phyloP scores from a whole-genome alignment of 2,797 vertebrate species.

The Diglossa cyanea region DNA sequence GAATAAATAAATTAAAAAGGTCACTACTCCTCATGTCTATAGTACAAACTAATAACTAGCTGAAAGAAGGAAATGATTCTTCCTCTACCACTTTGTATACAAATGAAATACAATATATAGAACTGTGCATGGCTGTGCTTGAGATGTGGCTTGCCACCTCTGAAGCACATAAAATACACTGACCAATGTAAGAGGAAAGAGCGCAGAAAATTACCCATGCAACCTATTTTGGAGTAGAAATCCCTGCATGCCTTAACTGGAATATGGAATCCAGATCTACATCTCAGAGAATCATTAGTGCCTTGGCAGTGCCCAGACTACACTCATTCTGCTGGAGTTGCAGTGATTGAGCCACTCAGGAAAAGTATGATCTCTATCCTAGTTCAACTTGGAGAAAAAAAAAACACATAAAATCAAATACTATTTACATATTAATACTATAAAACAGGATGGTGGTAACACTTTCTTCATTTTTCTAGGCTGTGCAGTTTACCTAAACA shows the following conservation, averaged over 20 bases:
- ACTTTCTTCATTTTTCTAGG: neutral
- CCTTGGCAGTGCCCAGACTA: neutral
- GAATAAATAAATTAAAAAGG: constrained; percentile 35
- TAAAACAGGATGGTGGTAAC: neutral
- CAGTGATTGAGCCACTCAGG: neutral
- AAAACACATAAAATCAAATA: neutral
- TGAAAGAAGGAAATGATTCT: constrained; percentile 28
- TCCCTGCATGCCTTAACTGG: neutral
- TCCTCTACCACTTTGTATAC: neutral
- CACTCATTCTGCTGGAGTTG: neutral
- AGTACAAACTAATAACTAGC: neutral
- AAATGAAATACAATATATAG: neutral
- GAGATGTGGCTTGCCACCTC: neutral
- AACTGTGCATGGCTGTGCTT: neutral
- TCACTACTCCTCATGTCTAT: neutral
- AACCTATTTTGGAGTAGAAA: neutral
- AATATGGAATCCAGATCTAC: neutral
- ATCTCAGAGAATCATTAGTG: neutral
- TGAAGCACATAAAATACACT: neutral
- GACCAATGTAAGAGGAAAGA: neutral
- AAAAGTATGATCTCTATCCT: neutral
- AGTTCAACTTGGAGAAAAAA: neutral
- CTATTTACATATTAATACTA: neutral
- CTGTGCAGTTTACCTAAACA: neutral
- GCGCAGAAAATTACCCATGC: neutral